Percentiles rank a stretch among this genome's conserved stretches.
Evolutionary conservation across 2,113 vertebrate genomes (phyloP).

Genomic region (Dicerorhinus sumatrensis): DNA sequence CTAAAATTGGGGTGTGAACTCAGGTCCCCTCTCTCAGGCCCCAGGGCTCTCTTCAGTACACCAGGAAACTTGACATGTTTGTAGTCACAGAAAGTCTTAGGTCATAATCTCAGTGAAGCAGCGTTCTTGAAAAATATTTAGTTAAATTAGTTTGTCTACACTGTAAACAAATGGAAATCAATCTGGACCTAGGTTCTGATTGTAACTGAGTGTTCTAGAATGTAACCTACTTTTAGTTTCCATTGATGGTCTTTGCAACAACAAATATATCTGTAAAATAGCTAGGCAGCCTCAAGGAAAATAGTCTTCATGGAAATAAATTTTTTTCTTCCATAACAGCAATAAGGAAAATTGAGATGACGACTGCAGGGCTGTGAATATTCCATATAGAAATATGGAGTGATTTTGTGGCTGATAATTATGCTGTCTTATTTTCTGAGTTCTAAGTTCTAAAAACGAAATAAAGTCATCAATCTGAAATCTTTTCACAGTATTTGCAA

Average conservation of each 20-base stretch:
- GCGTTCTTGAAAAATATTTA: constrained; percentile 51
- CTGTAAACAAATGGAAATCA: constrained; percentile 43
- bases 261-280: constrained; percentile 20
- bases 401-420: constrained; percentile 10
- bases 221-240: constrained; percentile 52
- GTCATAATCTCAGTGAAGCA: not conserved
- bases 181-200: constrained; percentile 32
- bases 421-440: not conserved
- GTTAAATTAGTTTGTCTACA: constrained; percentile 53
- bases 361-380: not conserved
- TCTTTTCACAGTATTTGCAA: not conserved
- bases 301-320: constrained; percentile 27
- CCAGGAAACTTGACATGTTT: constrained; percentile 22
- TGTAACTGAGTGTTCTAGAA: constrained; percentile 34
- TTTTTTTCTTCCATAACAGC: not conserved
- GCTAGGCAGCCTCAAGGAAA: not conserved
- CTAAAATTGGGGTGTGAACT: not conserved
- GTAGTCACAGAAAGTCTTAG: not conserved
- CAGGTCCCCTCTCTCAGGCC: not conserved
- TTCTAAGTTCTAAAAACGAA: not conserved
- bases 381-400: not conserved
- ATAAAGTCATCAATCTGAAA: not conserved
- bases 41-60: not conserved
- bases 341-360: constrained; percentile 18
- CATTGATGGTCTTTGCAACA: not conserved